Conservation (phyloP, 2,888 invertebrate genomes). For the Subacronicta megacephala region DNA sequence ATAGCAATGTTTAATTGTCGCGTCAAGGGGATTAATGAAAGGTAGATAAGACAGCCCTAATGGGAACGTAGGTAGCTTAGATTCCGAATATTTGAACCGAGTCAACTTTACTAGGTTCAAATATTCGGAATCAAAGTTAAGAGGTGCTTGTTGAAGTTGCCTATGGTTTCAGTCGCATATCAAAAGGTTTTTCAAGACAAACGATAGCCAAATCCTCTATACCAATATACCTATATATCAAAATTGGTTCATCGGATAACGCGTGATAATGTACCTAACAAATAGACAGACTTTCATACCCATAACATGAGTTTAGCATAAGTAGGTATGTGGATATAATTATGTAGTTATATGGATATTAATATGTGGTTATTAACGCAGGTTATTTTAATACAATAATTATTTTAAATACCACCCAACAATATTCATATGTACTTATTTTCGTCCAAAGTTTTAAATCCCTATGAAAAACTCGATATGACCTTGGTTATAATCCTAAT, state of each 20-base stretch:
- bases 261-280: too few relatives aligned
- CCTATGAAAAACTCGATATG: slow-evolving; percentile 25
- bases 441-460: slow-evolving; percentile 35
- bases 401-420: background rate
- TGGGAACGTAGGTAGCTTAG: slow-evolving; percentile 1
- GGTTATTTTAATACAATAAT: slow-evolving; percentile 3
- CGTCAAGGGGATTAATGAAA: slow-evolving; percentile 44
- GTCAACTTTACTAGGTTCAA: slow-evolving; percentile 29
- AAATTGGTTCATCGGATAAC: too few relatives aligned
- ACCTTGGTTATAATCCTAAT: slow-evolving; percentile 42
- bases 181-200: too few relatives aligned
- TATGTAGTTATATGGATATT: too few relatives aligned
- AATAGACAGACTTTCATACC: too few relatives aligned
- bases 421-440: slow-evolving; percentile 13
- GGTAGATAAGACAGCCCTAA: slow-evolving; percentile 24
- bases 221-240: too few relatives aligned
- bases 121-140: too few relatives aligned
- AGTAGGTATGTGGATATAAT: too few relatives aligned
- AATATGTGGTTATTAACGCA: background rate
- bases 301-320: too few relatives aligned
- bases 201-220: too few relatives aligned
- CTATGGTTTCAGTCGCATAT: too few relatives aligned
- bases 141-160: too few relatives aligned
- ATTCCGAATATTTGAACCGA: slow-evolving; percentile 29
- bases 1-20: slow-evolving; percentile 37